Evolutionary conservation across 1,140 invertebrate species (phyloP).

Genomic region (Venturia canescens): DNA sequence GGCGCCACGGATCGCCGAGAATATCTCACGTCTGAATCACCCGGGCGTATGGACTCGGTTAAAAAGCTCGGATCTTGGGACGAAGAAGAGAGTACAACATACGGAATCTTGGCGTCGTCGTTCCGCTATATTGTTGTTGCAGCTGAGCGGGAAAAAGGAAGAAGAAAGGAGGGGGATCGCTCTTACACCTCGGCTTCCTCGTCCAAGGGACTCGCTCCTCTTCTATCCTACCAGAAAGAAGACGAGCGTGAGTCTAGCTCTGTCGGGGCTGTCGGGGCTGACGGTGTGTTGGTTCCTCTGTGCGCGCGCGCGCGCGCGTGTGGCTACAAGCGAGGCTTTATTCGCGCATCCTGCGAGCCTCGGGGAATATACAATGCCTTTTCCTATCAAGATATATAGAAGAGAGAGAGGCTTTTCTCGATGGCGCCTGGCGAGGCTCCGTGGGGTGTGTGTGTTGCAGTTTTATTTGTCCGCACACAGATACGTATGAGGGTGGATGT

Average conservation of each 20-base stretch:
- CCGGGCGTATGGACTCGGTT: constrained; percentile 38
- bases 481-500: background rate
- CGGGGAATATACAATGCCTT: constrained; percentile 15
- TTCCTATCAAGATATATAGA: background rate
- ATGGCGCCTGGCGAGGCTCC: background rate
- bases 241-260: constrained; percentile 29
- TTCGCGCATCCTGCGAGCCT: constrained; percentile 25
- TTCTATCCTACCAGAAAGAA: constrained; percentile 3
- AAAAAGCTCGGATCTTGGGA: constrained; percentile 36
- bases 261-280: constrained; percentile 2
- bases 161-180: constrained; percentile 1
- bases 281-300: background rate
- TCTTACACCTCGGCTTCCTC: constrained; percentile 3
- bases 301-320: too few relatives aligned
- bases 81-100: background rate
- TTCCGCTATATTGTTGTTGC: constrained; percentile 24
- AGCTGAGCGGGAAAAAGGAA: constrained; percentile 2
- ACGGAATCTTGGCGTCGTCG: constrained; percentile 5
- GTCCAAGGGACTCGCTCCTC: constrained; percentile 12
- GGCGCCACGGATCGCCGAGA: constrained; percentile 67
- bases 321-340: background rate
- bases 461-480: too few relatives aligned
- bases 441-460: background rate
- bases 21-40: constrained; percentile 70
- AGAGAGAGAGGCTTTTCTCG: background rate